Conservation (phyloP, 1,140 invertebrate species). For the Chironomus tepperi region DNA sequence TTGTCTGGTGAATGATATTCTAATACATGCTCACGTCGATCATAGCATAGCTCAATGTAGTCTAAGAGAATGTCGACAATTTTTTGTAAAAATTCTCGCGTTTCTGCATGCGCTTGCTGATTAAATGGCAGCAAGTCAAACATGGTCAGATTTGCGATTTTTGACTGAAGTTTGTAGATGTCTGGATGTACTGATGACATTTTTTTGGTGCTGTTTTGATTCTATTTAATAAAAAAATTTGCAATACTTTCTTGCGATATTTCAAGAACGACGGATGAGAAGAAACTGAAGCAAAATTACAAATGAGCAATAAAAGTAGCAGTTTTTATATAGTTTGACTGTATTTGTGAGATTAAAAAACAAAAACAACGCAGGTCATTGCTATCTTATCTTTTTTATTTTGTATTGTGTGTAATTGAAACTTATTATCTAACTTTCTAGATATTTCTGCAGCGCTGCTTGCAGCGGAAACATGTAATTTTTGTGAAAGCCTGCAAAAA, state of each 20-base stretch:
- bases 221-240: too few relatives aligned
- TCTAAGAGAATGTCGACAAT: background rate
- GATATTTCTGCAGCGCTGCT: too few relatives aligned
- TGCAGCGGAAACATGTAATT: too few relatives aligned
- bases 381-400: too few relatives aligned
- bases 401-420: too few relatives aligned
- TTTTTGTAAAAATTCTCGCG: conserved; percentile 15
- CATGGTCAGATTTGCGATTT: background rate
- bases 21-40: background rate
- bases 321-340: too few relatives aligned
- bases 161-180: background rate
- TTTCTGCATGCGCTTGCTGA: background rate
- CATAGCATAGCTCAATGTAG: background rate
- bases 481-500: too few relatives aligned
- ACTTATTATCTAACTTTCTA: too few relatives aligned
- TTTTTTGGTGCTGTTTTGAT: background rate
- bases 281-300: background rate
- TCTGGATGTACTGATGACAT: conserved; percentile 11
- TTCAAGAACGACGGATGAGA: background rate
- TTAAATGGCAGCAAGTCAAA: background rate
- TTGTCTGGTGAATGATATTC: background rate
- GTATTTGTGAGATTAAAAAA: too few relatives aligned
- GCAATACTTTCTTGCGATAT: background rate
- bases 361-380: too few relatives aligned
- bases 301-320: too few relatives aligned